Conservation (phyloP, 1,140 invertebrate genomes). For the Gonioctena quinquepunctata region DNA sequence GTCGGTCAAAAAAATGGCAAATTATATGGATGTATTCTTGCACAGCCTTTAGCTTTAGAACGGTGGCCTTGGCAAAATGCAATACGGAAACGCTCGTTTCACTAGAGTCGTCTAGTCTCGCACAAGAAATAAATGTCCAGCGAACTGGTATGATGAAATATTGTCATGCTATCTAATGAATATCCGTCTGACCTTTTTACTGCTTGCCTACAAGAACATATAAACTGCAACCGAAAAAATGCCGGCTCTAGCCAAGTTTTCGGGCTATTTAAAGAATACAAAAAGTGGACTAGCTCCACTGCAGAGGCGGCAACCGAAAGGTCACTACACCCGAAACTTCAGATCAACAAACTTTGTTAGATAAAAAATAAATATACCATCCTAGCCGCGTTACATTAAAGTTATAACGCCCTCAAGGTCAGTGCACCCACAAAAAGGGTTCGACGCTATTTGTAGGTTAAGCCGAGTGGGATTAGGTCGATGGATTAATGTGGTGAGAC, state of each 20-base stretch:
- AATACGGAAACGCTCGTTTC: slow-evolving; percentile 7
- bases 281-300: slow-evolving; percentile 3
- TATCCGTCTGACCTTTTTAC: neutral
- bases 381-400: neutral
- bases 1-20: slow-evolving; percentile 11
- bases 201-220: neutral
- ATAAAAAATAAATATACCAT: slow-evolving; percentile 8
- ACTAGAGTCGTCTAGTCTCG: neutral
- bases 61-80: slow-evolving; percentile 14
- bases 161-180: neutral
- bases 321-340: slow-evolving; percentile 8
- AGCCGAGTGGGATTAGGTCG: neutral
- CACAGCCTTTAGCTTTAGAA: slow-evolving; percentile 12
- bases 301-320: neutral
- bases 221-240: neutral
- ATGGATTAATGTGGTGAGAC: neutral
- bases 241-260: neutral
- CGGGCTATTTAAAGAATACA: neutral
- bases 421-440: slow-evolving; percentile 3
- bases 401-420: neutral
- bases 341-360: slow-evolving; percentile 11
- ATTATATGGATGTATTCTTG: slow-evolving; percentile 10
- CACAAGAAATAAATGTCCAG: neutral
- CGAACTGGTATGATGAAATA: neutral
- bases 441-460: slow-evolving; percentile 1